Evolutionary conservation across 2,888 invertebrate species (phyloP).

Genomic region (Cephus sareptanus): DNA sequence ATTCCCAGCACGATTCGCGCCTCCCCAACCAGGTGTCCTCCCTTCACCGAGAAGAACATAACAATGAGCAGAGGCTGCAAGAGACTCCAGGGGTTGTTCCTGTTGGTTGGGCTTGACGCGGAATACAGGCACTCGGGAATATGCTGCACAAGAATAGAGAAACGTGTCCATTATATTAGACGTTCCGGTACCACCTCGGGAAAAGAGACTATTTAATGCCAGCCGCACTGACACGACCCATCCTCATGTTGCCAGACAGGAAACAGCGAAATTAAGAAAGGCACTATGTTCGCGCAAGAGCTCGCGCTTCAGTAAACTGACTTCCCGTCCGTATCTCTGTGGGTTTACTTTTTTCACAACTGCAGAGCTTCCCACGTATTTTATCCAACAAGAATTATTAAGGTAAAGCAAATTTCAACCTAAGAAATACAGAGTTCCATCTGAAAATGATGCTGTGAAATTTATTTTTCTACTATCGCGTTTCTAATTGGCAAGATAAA

Average conservation of each 20-base stretch:
- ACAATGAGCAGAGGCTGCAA: conserved; percentile 2
- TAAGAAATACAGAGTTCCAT: no score
- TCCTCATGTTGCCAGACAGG: background rate
- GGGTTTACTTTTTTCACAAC: background rate
- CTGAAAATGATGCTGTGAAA: background rate
- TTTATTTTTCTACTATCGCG: background rate
- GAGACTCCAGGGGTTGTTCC: background rate
- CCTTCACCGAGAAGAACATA: conserved; percentile 3
- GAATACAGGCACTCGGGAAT: background rate
- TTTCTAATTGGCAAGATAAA: background rate
- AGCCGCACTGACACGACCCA: background rate
- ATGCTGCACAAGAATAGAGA: conserved; percentile 4
- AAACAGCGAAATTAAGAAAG: conserved; percentile 1
- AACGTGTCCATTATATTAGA: conserved; percentile 10
- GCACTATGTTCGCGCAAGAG: background rate
- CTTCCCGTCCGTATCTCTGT: background rate
- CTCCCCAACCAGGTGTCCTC: background rate
- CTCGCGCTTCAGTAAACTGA: background rate
- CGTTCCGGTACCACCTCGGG: background rate
- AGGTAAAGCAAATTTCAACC: background rate
- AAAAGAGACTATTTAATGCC: background rate
- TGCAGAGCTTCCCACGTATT: background rate
- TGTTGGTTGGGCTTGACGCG: background rate
- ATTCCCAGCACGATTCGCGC: background rate
- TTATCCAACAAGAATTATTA: background rate